Percentiles rank a stretch among this genome's conserved stretches.
Evolutionary conservation across 53 echinoderm and acorn worm species (phyloP).

Genomic region (Zoroaster sp.): DNA sequence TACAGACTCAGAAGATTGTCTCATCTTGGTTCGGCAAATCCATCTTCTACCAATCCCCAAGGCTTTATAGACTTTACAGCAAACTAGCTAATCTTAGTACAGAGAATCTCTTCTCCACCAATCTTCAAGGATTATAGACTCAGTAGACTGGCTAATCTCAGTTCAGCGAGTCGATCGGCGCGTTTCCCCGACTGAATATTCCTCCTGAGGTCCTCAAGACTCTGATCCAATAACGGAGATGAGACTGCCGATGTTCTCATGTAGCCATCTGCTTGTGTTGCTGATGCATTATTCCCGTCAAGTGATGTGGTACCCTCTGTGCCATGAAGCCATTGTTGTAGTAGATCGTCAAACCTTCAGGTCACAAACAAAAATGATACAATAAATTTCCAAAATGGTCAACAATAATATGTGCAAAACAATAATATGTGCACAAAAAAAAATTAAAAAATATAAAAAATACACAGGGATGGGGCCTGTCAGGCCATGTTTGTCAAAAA

Average conservation of each 20-base stretch:
- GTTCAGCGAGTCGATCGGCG: constrained; percentile 36
- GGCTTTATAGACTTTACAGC: no score
- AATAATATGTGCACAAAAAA: no score
- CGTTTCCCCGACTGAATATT: constrained; percentile 21
- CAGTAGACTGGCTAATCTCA: constrained; percentile 40
- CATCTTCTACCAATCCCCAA: no score
- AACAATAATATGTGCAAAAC: no score
- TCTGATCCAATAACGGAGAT: constrained; percentile 6
- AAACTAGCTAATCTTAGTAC: no score
- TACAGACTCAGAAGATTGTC: no score
- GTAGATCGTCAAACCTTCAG: constrained; percentile 3
- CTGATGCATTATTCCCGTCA: not conserved
- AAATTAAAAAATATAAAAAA: no score
- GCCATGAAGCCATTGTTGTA: constrained; percentile 34
- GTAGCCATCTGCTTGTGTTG: not conserved
- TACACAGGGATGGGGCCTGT: no score
- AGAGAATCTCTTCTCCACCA: no score
- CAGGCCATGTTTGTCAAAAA: no score
- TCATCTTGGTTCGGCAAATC: no score
- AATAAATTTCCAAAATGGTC: not conserved
- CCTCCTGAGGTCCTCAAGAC: constrained; percentile 16
- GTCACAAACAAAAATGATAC: not conserved
- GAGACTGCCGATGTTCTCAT: not conserved
- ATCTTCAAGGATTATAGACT: constrained; percentile 9
- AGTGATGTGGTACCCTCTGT: not conserved